Percentiles rank a stretch among this genome's conserved stretches.
Evolutionary conservation across 1,140 invertebrate genomes (phyloP).

Genomic region (Camponotus vicinus): DNA sequence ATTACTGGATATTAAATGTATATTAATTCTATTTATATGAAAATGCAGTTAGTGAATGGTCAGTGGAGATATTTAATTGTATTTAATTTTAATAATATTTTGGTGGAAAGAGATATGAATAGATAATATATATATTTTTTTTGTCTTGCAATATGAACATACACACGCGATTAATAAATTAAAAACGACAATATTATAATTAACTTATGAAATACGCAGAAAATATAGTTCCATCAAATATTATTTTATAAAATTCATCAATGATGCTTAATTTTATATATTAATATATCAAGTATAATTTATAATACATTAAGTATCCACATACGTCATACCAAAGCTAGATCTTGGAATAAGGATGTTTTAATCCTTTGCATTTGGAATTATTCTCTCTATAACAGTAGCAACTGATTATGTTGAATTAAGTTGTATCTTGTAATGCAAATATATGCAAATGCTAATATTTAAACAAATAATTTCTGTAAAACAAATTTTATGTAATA

Average conservation of each 20-base stretch:
- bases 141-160: neutral
- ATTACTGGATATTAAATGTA: neutral
- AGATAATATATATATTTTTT: conserved; percentile 11
- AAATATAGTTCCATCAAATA: neutral
- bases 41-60: neutral
- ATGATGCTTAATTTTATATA: conserved; percentile 34
- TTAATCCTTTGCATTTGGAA: conserved; percentile 14
- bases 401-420: neutral
- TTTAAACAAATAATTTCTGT: conserved; percentile 10
- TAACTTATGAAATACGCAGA: neutral
- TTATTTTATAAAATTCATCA: conserved; percentile 16
- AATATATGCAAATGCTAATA: conserved; percentile 23
- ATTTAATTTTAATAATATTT: conserved; percentile 19
- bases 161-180: conserved; percentile 1
- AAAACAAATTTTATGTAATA: conserved; percentile 32
- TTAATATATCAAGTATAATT: neutral
- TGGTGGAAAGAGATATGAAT: neutral
- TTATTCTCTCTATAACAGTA: neutral
- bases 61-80: neutral
- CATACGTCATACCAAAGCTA: conserved; percentile 43
- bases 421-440: neutral
- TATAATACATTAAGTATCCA: neutral
- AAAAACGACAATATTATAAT: conserved; percentile 55
- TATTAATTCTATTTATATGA: neutral
- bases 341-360: conserved; percentile 20